Evolutionary conservation across 2,888 invertebrate genomes (phyloP).

Genomic region (Keiferia lycopersicella): DNA sequence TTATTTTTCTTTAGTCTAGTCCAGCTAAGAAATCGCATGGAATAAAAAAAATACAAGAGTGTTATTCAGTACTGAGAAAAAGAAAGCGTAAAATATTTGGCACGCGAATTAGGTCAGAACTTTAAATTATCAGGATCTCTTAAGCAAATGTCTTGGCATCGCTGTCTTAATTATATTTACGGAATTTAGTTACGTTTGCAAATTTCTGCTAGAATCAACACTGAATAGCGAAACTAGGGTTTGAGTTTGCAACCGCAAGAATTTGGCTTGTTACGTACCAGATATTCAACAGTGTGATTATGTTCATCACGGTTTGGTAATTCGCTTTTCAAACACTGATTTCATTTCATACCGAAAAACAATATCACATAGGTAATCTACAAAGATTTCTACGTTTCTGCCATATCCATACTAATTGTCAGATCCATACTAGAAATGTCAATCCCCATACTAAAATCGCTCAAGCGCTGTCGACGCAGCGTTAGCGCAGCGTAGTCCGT

Average conservation of each 20-base stretch:
- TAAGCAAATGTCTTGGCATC: conserved; percentile 14
- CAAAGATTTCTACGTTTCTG: no score
- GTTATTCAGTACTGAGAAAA: conserved; percentile 7
- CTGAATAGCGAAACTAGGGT: background rate
- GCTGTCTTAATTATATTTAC: conserved; percentile 10
- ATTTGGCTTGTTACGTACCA: background rate
- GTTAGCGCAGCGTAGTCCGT: no score
- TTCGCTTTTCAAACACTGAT: background rate
- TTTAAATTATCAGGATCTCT: conserved; percentile 10
- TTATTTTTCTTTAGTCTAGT: conserved; percentile 32
- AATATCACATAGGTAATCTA: background rate
- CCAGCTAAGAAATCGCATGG: conserved; percentile 5
- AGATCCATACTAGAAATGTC: no score
- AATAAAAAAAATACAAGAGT: conserved; percentile 5
- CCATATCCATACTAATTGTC: no score
- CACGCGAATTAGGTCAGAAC: conserved; percentile 15
- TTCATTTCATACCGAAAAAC: background rate
- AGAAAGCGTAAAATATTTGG: conserved; percentile 17
- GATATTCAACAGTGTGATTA: background rate
- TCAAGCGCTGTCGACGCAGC: no score
- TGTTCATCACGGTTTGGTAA: background rate
- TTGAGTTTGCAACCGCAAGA: background rate
- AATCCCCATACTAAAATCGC: no score
- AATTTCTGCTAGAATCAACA: conserved; percentile 3
- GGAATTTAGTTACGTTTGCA: conserved; percentile 10